Base-by-base conservation (phyloP, 2,113 vertebrate species). In the Phalacrocorax pelagicus region DNA sequence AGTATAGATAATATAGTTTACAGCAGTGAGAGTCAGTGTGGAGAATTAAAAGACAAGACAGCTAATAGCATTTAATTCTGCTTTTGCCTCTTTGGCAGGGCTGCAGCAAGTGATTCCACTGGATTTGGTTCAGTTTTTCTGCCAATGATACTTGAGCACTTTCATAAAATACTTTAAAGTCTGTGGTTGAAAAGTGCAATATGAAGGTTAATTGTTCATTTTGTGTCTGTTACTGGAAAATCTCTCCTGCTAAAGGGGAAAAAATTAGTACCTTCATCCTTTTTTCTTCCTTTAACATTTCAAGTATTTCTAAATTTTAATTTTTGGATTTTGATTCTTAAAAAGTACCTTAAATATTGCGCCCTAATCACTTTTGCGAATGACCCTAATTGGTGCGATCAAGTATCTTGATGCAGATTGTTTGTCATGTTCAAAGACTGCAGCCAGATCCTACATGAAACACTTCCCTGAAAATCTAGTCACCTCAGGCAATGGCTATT, bases 301-400 rank as follows among this genome's bases (percentile, higher is more conserved):
- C 32, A 77, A 80, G 11, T 46, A 69, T 57, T 83, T 83, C 9
- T 55, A 30, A 69, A 58, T 78, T 66, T 79, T 92, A 3, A 13
- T 30, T 27, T 88, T 73, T 15, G 3, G 19, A 27, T 63, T 67
- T 74, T 86, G 12, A 78, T 92, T 91, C 85, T 67, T 40, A 65
- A 89, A 89, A 71, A 24, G 10, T 38, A 72, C 10, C 14, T 59
- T 71, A 83, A 81, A 67, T 87, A 52, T 34, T 58, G 12, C 12
- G 3, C 42, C 38, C 30, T 32, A 66, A 52, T 67, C 36, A 38
- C 7, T 36, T 58, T 79, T 81, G 21, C 1, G 9, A 91, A 65
- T 6, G 4, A 65, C 19, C 17, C 34, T 57, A 75, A 78, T 2
- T 51, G 27, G 36, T 80, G 36, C 0, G 0, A 46, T 40, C 22